Conservation (phyloP, 2,113 vertebrate species). For the Cettia cetti region DNA sequence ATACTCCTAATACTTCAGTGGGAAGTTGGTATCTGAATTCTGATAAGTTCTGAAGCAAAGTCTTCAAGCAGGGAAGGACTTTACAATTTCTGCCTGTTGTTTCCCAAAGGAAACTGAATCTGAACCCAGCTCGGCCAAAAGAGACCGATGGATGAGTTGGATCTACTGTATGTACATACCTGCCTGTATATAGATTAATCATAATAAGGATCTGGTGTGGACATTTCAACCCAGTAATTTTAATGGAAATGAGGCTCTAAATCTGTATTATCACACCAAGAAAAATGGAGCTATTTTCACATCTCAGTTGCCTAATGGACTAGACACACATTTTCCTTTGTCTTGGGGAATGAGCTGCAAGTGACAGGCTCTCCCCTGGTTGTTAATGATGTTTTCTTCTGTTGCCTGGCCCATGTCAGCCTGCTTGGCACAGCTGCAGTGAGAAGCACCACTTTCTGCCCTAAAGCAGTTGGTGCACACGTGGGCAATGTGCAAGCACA, state of each 20-base stretch:
- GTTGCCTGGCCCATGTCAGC: not conserved
- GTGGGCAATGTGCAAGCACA: fast-evolving
- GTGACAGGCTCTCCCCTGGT: conserved; percentile 23
- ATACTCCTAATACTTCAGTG: not conserved
- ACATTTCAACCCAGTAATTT: conserved; percentile 66
- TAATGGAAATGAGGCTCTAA: conserved; percentile 72
- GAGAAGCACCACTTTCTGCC: not conserved
- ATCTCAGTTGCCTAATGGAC: conserved; percentile 68
- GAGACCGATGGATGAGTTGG: not conserved
- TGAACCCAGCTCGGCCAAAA: conserved; percentile 7
- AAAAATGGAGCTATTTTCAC: conserved; percentile 68
- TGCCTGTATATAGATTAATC: conserved; percentile 49
- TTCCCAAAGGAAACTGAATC: not conserved
- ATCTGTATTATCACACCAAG: conserved; percentile 55
- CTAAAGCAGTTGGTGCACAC: not conserved
- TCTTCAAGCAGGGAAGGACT: not conserved
- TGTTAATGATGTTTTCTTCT: conserved; percentile 36
- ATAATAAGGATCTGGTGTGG: conserved; percentile 55
- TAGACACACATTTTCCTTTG: conserved; percentile 62
- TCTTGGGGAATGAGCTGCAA: conserved; percentile 60
- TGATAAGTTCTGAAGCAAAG: not conserved
- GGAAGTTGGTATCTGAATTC: not conserved
- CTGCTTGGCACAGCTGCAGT: not conserved
- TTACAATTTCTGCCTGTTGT: not conserved
- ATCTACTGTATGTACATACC: conserved; percentile 43